Percentiles rank a stretch among this genome's conserved stretches.
phyloP scores from a whole-genome alignment of 2,113 vertebrate genomes.

The Oryzias melastigma region DNA sequence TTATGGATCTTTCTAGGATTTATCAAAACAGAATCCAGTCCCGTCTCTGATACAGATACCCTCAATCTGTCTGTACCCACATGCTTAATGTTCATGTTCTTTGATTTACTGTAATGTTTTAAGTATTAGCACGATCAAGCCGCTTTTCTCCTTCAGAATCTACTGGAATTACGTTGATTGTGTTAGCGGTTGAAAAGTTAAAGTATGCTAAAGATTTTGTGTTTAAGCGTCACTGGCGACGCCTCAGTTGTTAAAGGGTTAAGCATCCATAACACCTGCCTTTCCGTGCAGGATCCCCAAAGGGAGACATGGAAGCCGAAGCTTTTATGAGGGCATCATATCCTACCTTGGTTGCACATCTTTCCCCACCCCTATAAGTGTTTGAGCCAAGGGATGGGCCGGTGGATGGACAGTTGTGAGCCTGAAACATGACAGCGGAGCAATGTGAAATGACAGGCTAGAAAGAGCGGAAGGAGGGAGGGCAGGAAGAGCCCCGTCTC shows the following conservation, averaged over 20 bases:
- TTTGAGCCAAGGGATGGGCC: constrained; percentile 33
- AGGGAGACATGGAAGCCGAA: constrained; percentile 20
- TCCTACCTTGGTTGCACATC: constrained; percentile 58
- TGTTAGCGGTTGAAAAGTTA: no score
- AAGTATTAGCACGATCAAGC: no score
- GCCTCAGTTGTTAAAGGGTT: no score
- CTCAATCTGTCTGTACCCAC: constrained; percentile 3
- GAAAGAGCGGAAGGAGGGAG: constrained; percentile 21
- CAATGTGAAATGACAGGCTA: constrained; percentile 30
- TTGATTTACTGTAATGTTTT: no score
- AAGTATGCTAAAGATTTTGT: no score
- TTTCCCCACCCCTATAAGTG: constrained; percentile 23
- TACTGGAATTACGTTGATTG: no score
- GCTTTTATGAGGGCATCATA: constrained; percentile 47
- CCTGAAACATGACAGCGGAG: constrained; percentile 42
- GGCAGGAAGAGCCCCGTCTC: not conserved
- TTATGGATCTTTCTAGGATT: no score
- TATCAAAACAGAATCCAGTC: no score
- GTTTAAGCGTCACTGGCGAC: no score
- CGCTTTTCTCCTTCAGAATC: no score
- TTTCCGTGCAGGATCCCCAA: constrained; percentile 11
- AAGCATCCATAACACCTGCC: constrained; percentile 31
- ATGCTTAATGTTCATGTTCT: no score
- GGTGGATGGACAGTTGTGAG: constrained; percentile 43
- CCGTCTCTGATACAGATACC: not conserved